phyloP scores from a whole-genome alignment of 2,888 invertebrate species.

The Tineola bisselliella region DNA sequence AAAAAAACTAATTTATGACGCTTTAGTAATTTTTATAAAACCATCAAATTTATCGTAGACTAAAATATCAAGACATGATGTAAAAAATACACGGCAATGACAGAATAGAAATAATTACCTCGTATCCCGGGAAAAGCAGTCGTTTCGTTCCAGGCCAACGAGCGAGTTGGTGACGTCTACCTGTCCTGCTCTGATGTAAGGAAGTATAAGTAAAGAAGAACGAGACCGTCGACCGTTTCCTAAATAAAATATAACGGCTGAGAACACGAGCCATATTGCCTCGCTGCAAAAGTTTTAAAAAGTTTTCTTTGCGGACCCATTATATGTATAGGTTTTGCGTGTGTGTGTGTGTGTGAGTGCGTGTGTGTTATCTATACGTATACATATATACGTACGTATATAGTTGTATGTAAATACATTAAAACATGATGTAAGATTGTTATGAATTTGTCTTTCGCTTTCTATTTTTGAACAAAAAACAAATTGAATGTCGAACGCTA shows the following conservation, averaged over 20 bases:
- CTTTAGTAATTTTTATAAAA: too few relatives aligned
- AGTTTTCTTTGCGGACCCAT: slow-evolving; percentile 69
- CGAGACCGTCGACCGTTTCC: slow-evolving; percentile 50
- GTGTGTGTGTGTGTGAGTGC: slow-evolving; percentile 39
- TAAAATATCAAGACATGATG: slow-evolving; percentile 39
- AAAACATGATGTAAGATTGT: neutral
- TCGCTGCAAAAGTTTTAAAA: slow-evolving; percentile 69
- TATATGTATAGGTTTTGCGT: slow-evolving; percentile 53
- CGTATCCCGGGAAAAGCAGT: slow-evolving; percentile 64
- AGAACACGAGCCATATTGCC: slow-evolving; percentile 69
- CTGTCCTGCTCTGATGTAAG: slow-evolving; percentile 33
- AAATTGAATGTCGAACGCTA: neutral
- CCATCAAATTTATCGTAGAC: too few relatives aligned
- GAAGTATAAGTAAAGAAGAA: slow-evolving; percentile 29
- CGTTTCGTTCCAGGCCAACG: slow-evolving; percentile 32
- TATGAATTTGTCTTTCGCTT: neutral
- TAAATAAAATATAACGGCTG: slow-evolving; percentile 67
- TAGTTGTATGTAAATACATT: neutral
- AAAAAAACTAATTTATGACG: too few relatives aligned
- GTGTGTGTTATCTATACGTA: slow-evolving; percentile 32
- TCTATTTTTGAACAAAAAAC: neutral
- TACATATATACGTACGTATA: neutral
- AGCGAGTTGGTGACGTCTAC: slow-evolving; percentile 31
- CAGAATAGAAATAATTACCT: slow-evolving; percentile 69
- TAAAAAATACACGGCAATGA: slow-evolving; percentile 67